Base-by-base conservation (phyloP, 2,113 vertebrate species). In the Aphelocoma coerulescens region DNA sequence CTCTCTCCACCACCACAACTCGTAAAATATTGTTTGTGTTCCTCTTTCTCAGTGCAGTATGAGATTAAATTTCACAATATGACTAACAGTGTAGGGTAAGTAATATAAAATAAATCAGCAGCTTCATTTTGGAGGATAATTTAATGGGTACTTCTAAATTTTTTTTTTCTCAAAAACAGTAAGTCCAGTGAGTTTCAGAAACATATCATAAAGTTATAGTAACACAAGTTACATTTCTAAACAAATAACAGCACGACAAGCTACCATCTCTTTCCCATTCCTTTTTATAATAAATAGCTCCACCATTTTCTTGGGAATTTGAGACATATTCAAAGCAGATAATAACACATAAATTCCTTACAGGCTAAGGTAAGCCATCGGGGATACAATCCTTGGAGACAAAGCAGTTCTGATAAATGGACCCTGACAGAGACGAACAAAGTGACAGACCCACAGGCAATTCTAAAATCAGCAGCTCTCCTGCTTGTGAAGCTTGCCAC, bases 351-450 rank as follows among this genome's bases (percentile, higher is more conserved):
- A 80, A 85, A 94, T 93, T 94, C 88, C 55, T 95, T 65, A 59
- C 33, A 75, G 77, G 18, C 57, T 75, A 95, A 85, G 39, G 74
- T 96, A 55, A 89, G 68, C 49, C 65, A 92, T 30, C 0, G 1
- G 73, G 85, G 30, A 77, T 89, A 62, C 35, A 83, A 67, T 4
- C 61, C 46, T 87, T 88, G 73, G 74, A 96, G 66, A 94, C 79
- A 94, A 96, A 97, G 77, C 41, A 71, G 48, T 61, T 96, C 66
- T 89, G 88, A 89, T 86, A 92, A 96, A 97, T 96, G 84, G 94
- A 43, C 35, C n/a, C 66, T n/a, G 75, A 86, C 76, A 62, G 86
- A 93, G 69, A 71, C 0, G 13, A 95, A 35, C 71, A 93, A 89
- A 95, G 75, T 88, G 80, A 94, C 59, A 90, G 75, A 92, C 86